phyloP scores from a whole-genome alignment of 2,113 vertebrate genomes.

The Fregata magnificens region DNA sequence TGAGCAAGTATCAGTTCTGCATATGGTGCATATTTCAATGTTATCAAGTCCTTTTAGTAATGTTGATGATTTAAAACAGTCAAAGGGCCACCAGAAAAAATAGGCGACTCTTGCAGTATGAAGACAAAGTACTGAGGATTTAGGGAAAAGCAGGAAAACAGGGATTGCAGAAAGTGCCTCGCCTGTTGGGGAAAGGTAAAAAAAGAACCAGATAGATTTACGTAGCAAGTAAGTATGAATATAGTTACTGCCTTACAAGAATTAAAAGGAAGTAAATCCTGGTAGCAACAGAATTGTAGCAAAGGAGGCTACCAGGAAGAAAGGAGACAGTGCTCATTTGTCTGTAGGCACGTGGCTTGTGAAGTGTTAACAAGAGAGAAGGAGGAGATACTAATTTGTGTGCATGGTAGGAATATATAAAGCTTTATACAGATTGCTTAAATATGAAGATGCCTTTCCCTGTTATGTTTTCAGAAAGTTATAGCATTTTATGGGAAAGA shows the following conservation, averaged over 20 bases:
- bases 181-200: not conserved
- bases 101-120: not conserved
- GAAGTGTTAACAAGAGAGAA: not conserved
- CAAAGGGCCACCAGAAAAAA: not conserved
- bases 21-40: not conserved
- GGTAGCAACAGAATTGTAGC: not conserved
- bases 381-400: not conserved
- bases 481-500: not conserved
- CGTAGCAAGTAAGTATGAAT: not conserved
- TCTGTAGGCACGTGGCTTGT: not conserved
- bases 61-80: not conserved
- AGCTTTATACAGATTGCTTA: not conserved
- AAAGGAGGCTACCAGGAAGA: not conserved
- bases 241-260: not conserved
- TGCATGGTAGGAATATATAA: not conserved
- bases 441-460: not conserved
- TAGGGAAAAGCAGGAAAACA: not conserved
- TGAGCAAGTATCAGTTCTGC: not conserved
- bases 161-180: not conserved
- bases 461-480: not conserved
- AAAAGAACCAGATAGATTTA: not conserved
- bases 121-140: not conserved
- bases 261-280: not conserved
- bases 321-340: not conserved
- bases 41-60: not conserved